Percentiles rank a stretch among this genome's conserved stretches.
Conservation (phyloP, 2,888 invertebrate genomes). For the Pegoplata infirma region DNA sequence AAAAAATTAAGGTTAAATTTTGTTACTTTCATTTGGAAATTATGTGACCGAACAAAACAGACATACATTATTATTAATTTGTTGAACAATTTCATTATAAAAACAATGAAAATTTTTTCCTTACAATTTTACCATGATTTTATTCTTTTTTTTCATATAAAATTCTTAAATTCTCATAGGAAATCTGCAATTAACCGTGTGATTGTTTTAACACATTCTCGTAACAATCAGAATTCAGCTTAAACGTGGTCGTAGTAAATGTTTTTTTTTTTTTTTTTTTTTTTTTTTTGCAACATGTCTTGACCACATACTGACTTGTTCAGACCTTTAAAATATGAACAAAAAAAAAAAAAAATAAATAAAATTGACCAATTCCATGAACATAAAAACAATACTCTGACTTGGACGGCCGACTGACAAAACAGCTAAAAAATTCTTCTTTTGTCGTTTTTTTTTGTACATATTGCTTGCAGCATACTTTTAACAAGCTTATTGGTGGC, state of each 20-base stretch:
- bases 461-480: slow-evolving; percentile 7
- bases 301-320: slow-evolving; percentile 29
- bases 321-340: too few species aligned
- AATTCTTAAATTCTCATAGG: slow-evolving; percentile 35
- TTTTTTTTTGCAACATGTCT: background rate
- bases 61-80: background rate
- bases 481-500: slow-evolving; percentile 27
- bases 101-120: background rate
- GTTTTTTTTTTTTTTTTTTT: slow-evolving; percentile 4
- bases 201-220: slow-evolving; percentile 41
- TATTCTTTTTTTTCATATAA: background rate
- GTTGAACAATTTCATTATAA: too few species aligned
- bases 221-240: too few species aligned
- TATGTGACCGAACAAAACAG: too few species aligned
- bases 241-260: background rate
- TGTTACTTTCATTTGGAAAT: background rate
- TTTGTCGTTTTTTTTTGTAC: background rate
- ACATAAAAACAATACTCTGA: slow-evolving; percentile 14
- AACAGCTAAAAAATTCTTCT: background rate
- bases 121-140: background rate
- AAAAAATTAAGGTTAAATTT: too few species aligned
- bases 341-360: background rate
- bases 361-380: slow-evolving; percentile 15
- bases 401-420: too few species aligned
- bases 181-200: slow-evolving; percentile 53